Base-by-base conservation (phyloP, 1,140 invertebrate species). In the Hycleus phaleratus region DNA sequence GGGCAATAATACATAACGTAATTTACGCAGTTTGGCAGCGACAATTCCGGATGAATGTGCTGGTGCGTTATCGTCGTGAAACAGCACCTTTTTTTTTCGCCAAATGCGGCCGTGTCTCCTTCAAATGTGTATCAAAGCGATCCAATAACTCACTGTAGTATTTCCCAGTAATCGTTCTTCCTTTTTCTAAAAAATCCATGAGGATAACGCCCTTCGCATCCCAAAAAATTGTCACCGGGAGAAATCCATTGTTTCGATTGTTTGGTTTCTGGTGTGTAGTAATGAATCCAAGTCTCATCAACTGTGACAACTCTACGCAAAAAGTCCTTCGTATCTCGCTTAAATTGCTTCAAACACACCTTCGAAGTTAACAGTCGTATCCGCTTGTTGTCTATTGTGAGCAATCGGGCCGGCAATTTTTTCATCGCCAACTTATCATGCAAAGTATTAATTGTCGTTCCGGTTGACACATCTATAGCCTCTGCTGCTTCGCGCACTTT, bases 1-100 rank as follows among this genome's bases (percentile, higher is more conserved):
- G 38, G 64, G 65, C 18, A 79, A 63, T 58, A 74, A 63, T 71
- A 75, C 67, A 64, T 71, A 76, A 57, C 67, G 62, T 63, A 46
- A 47, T 49, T 62, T 68, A 9, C 64, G 46, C 26, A 75, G 46
- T 70, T 64, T 61, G 39, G 60, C 56, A 51, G 64, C 62, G 3
- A 68, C 60, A 56, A 63, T 46, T 10, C 9, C 46, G 46, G 11
- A 50, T n/a, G 9, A 38, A 50, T 76, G 68, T 58, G 52, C 59
- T 39, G 47, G 66, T 66, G 68, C 69, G 56, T 73, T 73, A 60
- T 74, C 67, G 55, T 75, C 69, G 49, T 70, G 68, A 59, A 74
- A 69, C 44, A 71, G 53, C 9, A 73, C 5, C 58, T 26, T 32
- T 48, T 24, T 26, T 32, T 48, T 24, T 48, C 4, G 46, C 10